phyloP scores from a whole-genome alignment of 1,140 invertebrate genomes.

The Drosophila willistoni region DNA sequence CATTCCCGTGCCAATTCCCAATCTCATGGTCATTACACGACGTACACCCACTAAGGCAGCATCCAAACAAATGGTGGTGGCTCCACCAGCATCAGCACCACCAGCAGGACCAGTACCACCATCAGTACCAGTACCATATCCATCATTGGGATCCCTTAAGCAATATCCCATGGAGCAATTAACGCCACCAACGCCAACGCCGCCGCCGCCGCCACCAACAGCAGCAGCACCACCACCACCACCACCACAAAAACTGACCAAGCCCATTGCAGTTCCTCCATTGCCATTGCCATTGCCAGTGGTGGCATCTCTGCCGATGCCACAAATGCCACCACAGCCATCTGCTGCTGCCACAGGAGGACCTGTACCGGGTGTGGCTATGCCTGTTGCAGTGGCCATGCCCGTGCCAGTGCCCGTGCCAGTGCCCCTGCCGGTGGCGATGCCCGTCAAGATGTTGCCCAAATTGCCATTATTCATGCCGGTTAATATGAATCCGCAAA shows the following conservation, averaged over 20 bases:
- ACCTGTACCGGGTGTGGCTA: background rate
- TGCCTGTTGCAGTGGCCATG: constrained; percentile 19
- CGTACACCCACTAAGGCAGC: constrained; percentile 68
- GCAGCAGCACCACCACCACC: background rate
- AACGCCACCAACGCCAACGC: background rate
- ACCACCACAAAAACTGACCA: background rate
- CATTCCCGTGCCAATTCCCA: background rate
- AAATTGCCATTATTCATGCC: constrained; percentile 64
- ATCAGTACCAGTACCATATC: background rate
- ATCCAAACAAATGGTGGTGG: constrained; percentile 60
- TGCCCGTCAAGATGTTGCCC: constrained; percentile 46
- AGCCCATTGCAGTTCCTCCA: background rate
- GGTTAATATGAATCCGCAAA: constrained; percentile 14
- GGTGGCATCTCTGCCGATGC: background rate
- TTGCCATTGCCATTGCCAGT: background rate
- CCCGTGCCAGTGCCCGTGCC: background rate
- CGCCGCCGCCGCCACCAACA: background rate
- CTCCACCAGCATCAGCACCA: constrained; percentile 6
- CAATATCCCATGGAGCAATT: constrained; percentile 38
- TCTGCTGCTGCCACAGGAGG: constrained; percentile 1
- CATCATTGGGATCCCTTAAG: constrained; percentile 33
- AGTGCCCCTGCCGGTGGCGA: background rate
- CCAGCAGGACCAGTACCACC: background rate
- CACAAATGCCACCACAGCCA: background rate
- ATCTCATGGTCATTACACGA: constrained; percentile 2